A percentile compares a stretch with the other conserved stretches of the same genome.
Evolutionary conservation across 53 echinoderm and acorn worm genomes (phyloP).

Genomic region (Holothuria leucospilota): DNA sequence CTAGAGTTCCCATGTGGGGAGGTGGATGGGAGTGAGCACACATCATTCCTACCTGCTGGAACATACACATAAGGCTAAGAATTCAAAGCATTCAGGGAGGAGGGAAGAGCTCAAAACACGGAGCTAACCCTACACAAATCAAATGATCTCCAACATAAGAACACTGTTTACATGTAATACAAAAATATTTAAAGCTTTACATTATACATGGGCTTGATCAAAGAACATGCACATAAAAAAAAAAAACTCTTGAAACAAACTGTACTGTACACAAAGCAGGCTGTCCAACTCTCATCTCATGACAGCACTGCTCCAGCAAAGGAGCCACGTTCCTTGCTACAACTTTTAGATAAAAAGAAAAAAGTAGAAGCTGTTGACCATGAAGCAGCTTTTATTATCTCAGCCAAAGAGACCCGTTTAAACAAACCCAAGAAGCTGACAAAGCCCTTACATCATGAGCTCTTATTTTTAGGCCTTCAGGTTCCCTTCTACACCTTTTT

Average conservation of each 20-base stretch:
- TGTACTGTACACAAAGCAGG: background rate
- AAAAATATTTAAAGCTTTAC: background rate
- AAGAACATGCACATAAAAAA: background rate
- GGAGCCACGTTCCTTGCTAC: background rate
- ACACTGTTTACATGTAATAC: background rate
- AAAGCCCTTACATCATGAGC: constrained; percentile 19
- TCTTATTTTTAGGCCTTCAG: background rate
- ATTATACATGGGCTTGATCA: background rate
- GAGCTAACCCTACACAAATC: background rate
- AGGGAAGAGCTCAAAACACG: background rate
- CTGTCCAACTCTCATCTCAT: background rate
- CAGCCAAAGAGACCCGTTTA: background rate
- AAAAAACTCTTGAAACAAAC: background rate
- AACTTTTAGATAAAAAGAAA: constrained; percentile 20
- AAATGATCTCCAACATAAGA: background rate
- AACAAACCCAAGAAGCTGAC: constrained; percentile 15
- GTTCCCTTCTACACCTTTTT: background rate
- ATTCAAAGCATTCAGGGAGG: background rate
- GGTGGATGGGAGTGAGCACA: constrained; percentile 20
- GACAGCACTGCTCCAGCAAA: background rate
- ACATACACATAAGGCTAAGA: background rate
- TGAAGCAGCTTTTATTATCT: constrained; percentile 13
- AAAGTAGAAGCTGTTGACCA: constrained; percentile 26
- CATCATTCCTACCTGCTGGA: constrained; percentile 3
- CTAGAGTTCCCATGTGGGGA: background rate